Base-by-base conservation (phyloP, 2,113 vertebrate species). In the Tyrannus savana region DNA sequence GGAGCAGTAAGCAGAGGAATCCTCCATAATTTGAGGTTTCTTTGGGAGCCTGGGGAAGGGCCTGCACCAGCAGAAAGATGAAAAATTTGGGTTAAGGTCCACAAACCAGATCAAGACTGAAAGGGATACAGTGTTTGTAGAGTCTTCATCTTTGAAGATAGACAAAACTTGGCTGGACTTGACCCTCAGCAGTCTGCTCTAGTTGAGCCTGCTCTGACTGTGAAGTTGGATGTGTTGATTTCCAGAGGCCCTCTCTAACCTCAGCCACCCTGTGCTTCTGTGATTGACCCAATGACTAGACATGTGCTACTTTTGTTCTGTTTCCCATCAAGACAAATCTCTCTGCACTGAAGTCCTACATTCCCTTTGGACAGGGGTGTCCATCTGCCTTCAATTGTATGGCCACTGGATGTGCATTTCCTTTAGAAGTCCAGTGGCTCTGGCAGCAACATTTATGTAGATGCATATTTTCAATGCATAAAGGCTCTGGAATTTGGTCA, bases 201-300 rank as follows among this genome's bases (percentile, higher is more conserved):
- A 22, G 18, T 16, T 47, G 33, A 42, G n/a, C 15, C 23, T 37
- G n/a, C n/a, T 50, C 41, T 22, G 21, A 64, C 6, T 0, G 0
- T n/a, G 27, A 27, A 39, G 31, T 3, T 69, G 53, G 14, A 35
- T 52, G n/a, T 0, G 8, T 28, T 37, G 17, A 44, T 59, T 60
- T 78, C 17, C 60, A 91, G 42, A 85, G 47, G 15, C 7, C 4
- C 2, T 87, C 67, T 87, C 62, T 41, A 74, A 12, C 37, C 12
- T 67, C 33, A 49, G 0, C 12, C 22, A 71, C 21, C 12, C 19
- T 46, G 28, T 35, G 3, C 46, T 79, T 37, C 17, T 85, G 16
- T 53, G 14, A 52, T 1, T 53, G 8, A 73, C 33, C 19, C 44
- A 49, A 37, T 37, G 84, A 80, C 3, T 35, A 4, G 0, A 22